Conservation (phyloP, 2,888 invertebrate species). For the Drosophila nr. perissopoda region DNA sequence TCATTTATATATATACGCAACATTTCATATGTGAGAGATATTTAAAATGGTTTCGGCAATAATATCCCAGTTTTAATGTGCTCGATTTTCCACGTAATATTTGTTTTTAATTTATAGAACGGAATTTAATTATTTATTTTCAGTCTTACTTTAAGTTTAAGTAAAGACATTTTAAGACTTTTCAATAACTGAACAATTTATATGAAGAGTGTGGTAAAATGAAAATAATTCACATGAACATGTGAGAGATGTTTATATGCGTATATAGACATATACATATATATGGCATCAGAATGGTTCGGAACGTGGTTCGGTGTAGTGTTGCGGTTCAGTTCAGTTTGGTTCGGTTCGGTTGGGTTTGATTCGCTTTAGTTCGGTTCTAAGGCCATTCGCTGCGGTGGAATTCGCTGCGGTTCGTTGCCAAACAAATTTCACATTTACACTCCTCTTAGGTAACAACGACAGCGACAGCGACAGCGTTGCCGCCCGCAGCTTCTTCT, state of each 20-base stretch:
- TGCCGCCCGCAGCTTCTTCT: conserved; percentile 61
- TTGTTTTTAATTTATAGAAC: neutral
- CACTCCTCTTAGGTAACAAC: conserved; percentile 32
- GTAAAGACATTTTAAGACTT: neutral
- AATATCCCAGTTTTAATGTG: neutral
- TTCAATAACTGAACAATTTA: neutral
- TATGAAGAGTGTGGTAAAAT: neutral
- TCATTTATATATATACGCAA: neutral
- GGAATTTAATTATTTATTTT: neutral
- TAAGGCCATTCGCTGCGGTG: conserved; percentile 23
- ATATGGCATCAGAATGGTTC: neutral
- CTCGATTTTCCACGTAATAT: neutral
- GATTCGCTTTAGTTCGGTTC: conserved; percentile 18
- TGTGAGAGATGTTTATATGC: neutral
- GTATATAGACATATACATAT: neutral
- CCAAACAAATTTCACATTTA: conserved; percentile 46
- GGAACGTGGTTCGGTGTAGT: conserved; percentile 2
- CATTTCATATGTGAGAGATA: neutral
- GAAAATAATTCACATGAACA: neutral
- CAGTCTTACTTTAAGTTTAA: neutral
- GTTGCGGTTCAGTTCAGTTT: conserved; percentile 9
- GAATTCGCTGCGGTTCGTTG: conserved; percentile 54
- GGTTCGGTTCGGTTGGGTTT: conserved; percentile 12
- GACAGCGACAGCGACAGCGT: conserved; percentile 21
- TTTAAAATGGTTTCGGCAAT: neutral